Base-by-base conservation (phyloP, 2,797 vertebrate species). In the Myotis planiceps region DNA sequence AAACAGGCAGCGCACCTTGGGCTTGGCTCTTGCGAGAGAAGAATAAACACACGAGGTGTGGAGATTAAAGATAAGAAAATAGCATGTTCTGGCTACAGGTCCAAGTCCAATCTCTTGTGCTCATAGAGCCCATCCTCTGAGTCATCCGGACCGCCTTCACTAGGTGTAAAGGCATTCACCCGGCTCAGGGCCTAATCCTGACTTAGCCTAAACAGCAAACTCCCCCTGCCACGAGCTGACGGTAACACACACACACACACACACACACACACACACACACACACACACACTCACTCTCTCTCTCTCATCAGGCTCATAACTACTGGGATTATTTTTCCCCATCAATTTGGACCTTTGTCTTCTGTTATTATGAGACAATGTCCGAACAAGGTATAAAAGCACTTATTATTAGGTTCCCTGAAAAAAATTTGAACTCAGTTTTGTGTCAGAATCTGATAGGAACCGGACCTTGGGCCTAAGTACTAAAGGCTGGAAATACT, bases 1-100 rank as follows among this genome's bases (percentile, higher is more conserved):
- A 95, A 87, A 90, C 3, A 90, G 63, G 53, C 66, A 83, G 23
- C 3, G 23, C 18, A 27, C 74, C 63, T 86, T 39, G 60, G 86
- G 29, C 58, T 87, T 94, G 76, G 47, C 68, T 88, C 88, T 76
- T 89, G 42, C 79, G 21, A 53, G 29, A 79, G 78, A 81, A 90
- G n/a, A 89, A 76, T 76, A 92, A 97, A 94, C 80, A 85, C 1
- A 25, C 9, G 15, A 42, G 87, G 80, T 60, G 6, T 68, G 18
- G 65, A 90, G 47, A 88, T 90, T 65, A 88, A 90, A 84, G 78
- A 95, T 93, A 89, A 97, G 89, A 90, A 92, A 90, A 95, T 21
- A 81, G 23, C 55, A 47, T 55, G 15, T 84, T 84, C 89, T 90
- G 53, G 29, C 32, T 66, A 9, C 87, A 92, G 55, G 55, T 45